phyloP scores from a whole-genome alignment of 2,888 invertebrate species.

The Gibbula magus region DNA sequence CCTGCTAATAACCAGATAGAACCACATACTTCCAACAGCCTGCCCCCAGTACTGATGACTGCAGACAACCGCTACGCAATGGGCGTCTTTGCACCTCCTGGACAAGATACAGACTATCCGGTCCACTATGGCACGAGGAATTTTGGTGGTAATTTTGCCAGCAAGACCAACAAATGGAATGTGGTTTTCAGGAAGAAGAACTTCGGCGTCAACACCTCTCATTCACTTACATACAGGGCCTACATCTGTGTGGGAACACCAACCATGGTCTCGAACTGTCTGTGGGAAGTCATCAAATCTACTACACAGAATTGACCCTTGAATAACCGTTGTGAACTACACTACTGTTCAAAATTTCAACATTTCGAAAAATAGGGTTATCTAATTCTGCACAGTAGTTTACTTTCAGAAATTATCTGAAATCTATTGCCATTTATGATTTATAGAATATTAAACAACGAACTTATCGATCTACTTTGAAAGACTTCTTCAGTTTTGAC shows the following conservation, averaged over 20 bases:
- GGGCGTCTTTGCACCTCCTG: conserved; percentile 42
- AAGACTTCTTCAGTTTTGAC: too few relatives aligned
- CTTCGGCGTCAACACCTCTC: conserved; percentile 24
- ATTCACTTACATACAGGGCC: conserved; percentile 34
- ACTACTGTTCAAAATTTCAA: too few relatives aligned
- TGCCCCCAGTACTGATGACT: conserved; percentile 40
- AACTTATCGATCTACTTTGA: too few relatives aligned
- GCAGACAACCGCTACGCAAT: conserved; percentile 40
- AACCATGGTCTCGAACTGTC: conserved; percentile 38
- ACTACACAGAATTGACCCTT: too few relatives aligned
- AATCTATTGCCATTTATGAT: too few relatives aligned
- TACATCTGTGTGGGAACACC: conserved; percentile 48
- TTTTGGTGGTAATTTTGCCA: conserved; percentile 16
- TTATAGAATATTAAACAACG: too few relatives aligned
- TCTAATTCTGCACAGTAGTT: too few relatives aligned
- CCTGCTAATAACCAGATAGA: conserved; percentile 24
- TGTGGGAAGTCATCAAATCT: too few relatives aligned
- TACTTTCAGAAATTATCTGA: too few relatives aligned
- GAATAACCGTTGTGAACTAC: too few relatives aligned
- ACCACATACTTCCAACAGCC: conserved; percentile 21
- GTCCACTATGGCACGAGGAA: conserved; percentile 25
- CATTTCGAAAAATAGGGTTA: too few relatives aligned
- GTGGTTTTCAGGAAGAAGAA: conserved; percentile 44
- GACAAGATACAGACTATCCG: conserved; percentile 39
- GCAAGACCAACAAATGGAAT: conserved; percentile 41